Percentiles rank a stretch among this genome's conserved stretches.
Evolutionary conservation across 2,888 invertebrate species (phyloP).

Genomic region (Hofmannophila pseudospretella): DNA sequence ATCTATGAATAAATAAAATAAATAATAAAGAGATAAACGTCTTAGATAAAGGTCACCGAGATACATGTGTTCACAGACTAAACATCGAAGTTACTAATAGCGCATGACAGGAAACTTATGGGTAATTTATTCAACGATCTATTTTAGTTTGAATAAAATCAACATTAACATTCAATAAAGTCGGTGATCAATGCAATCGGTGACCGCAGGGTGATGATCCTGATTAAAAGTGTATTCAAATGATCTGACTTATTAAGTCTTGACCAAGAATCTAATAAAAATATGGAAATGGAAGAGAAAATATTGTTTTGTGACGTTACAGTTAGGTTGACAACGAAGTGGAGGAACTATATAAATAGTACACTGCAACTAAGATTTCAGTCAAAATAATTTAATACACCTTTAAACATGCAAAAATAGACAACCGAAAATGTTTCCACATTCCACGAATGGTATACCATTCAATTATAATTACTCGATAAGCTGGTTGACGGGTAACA

Average conservation of each 20-base stretch:
- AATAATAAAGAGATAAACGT: conserved; percentile 15
- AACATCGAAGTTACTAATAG: conserved; percentile 28
- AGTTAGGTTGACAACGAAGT: too few relatives aligned
- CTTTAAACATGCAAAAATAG: conserved; percentile 42
- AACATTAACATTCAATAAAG: conserved; percentile 54
- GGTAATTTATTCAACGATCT: conserved; percentile 38
- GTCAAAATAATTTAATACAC: too few relatives aligned
- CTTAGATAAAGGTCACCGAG: conserved; percentile 19
- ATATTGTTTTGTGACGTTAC: too few relatives aligned
- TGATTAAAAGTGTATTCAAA: conserved; percentile 1
- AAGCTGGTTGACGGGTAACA: conserved; percentile 56
- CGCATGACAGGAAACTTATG: conserved; percentile 31
- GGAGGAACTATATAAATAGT: too few relatives aligned
- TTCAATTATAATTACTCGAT: conserved; percentile 64
- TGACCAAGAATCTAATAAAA: too few relatives aligned
- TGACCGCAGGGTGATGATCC: conserved; percentile 32
- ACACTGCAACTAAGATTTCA: too few relatives aligned
- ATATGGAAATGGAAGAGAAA: too few relatives aligned
- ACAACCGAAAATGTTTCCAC: conserved; percentile 56
- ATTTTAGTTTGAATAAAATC: conserved; percentile 48
- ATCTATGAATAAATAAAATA: conserved; percentile 18
- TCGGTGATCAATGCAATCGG: conserved; percentile 44
- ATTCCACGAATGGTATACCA: conserved; percentile 48
- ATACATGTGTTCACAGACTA: conserved; percentile 25
- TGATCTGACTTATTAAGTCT: not conserved